Evolutionary conservation across 2,888 invertebrate species (phyloP).

Genomic region (Prosopocoilus inquinatus): DNA sequence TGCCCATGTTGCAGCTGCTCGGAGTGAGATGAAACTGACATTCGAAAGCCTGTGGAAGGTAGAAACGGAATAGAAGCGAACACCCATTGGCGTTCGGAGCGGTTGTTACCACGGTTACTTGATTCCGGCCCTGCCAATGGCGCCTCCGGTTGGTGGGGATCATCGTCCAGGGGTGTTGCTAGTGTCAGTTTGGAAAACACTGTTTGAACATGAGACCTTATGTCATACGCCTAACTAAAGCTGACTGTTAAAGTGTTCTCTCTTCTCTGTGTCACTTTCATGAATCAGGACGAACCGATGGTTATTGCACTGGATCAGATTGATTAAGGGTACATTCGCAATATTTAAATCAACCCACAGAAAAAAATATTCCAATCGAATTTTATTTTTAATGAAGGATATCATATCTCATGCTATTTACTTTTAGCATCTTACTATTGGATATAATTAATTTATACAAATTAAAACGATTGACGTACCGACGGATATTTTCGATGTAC

Average conservation of each 20-base stretch:
- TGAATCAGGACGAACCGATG: slow-evolving; percentile 17
- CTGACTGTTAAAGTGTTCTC: slow-evolving; percentile 50
- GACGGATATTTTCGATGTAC: too few relatives aligned
- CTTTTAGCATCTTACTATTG: too few relatives aligned
- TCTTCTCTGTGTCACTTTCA: slow-evolving; percentile 36
- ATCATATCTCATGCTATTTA: too few relatives aligned
- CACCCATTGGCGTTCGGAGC: slow-evolving; percentile 44
- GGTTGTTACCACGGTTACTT: slow-evolving; percentile 49
- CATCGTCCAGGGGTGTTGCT: slow-evolving; percentile 34
- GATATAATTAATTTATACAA: too few relatives aligned
- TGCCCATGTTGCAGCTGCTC: slow-evolving; percentile 29
- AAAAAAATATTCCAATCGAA: slow-evolving; percentile 1
- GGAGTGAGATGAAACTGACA: slow-evolving; percentile 41
- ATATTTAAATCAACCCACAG: too few relatives aligned
- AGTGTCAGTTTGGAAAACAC: slow-evolving; percentile 41
- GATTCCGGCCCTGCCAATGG: slow-evolving; percentile 43
- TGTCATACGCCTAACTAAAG: slow-evolving; percentile 48
- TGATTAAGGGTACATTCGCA: slow-evolving; percentile 4
- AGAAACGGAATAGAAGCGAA: slow-evolving; percentile 29
- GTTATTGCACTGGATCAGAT: slow-evolving; percentile 17
- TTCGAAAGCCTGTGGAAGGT: slow-evolving; percentile 28
- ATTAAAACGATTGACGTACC: too few relatives aligned
- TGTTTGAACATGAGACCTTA: slow-evolving; percentile 40
- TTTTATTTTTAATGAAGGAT: too few relatives aligned
- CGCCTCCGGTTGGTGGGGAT: slow-evolving; percentile 34